Percentiles rank a stretch among this genome's conserved stretches.
phyloP scores from a whole-genome alignment of 1,140 invertebrate species.

The Macrotrachela quadricornifera region DNA sequence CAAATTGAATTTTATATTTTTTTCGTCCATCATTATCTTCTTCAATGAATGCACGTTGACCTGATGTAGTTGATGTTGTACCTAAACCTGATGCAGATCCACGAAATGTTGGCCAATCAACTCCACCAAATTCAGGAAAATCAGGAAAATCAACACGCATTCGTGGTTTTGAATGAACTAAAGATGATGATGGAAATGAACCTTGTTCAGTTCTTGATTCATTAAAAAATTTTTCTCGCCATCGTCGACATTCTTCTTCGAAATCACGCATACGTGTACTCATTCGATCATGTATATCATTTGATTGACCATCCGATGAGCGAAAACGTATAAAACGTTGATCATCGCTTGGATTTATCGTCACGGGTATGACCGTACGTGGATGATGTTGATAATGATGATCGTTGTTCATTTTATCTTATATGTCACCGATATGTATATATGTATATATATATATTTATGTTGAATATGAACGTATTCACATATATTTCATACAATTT shows the following conservation, averaged over 20 bases:
- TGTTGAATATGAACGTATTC: no score
- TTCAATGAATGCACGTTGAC: slow-evolving; percentile 1
- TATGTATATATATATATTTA: no score
- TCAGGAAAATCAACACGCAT: slow-evolving; percentile 7
- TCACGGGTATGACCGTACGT: no score
- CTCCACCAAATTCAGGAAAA: slow-evolving; percentile 3
- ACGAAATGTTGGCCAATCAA: background rate
- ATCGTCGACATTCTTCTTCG: slow-evolving; percentile 6
- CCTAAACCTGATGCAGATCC: background rate
- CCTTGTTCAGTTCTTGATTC: background rate
- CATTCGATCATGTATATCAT: slow-evolving; percentile 4
- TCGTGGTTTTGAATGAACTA: background rate
- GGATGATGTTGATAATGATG: no score
- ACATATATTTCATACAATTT: no score
- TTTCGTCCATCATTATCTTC: slow-evolving; percentile 8
- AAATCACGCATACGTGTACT: slow-evolving; percentile 5
- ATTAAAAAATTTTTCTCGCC: background rate
- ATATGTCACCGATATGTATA: no score
- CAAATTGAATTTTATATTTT: slow-evolving; percentile 5
- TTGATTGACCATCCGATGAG: background rate
- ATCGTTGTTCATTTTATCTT: no score
- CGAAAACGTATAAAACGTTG: no score
- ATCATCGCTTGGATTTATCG: no score
- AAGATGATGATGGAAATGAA: background rate
- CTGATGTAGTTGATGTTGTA: background rate